Base-by-base conservation (phyloP, 2,113 vertebrate genomes). In the Amblyornis subalaris region DNA sequence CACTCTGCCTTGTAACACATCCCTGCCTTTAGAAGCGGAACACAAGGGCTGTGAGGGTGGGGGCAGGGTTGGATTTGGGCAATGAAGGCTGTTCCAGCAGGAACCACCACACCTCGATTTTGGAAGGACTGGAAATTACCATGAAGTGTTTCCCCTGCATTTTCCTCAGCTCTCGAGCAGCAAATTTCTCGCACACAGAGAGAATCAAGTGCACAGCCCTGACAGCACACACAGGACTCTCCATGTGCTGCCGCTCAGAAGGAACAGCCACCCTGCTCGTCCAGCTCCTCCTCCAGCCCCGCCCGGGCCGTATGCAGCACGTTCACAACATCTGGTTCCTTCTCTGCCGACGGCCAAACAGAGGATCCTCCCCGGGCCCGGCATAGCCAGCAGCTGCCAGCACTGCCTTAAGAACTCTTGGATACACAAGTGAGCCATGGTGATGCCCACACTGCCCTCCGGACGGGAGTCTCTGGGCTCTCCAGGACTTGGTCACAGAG, bases 1-100 rank as follows among this genome's bases (percentile, higher is more conserved):
- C 35, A 0, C n/a, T 50, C 25, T 11, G 9, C 9, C 54, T 47
- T 31, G 36, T 25, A 20, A 84, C 60, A 40, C 0, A 0, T 5
- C 80, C 60, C 76, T 72, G 61, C 31, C 66, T 72, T 47, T 5
- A 74, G 40, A 42, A 85, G 40, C 57, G 20, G 26, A 67, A 16
- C 25, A n/a, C 55, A 35, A 9, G 9, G n/a, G 20, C 71, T 12
- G 29, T 10, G 66, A 45, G 7, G 45, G n/a, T 0, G 0, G 31
- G 31, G 24, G 18, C 85, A 69, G 1, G 40, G 57, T 1, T 48
- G 74, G 14, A 29, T 67, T 33, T 36, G 38, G 69, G 86, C 73
- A 64, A 10, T 2, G 12, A 64, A 38, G 35, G 20, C 25, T 72
- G 14, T 45, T 55, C 61, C 29, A 51, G 69, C 70, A 78, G 70